Conservation (phyloP, 1,140 invertebrate species). For the Mya arenaria region DNA sequence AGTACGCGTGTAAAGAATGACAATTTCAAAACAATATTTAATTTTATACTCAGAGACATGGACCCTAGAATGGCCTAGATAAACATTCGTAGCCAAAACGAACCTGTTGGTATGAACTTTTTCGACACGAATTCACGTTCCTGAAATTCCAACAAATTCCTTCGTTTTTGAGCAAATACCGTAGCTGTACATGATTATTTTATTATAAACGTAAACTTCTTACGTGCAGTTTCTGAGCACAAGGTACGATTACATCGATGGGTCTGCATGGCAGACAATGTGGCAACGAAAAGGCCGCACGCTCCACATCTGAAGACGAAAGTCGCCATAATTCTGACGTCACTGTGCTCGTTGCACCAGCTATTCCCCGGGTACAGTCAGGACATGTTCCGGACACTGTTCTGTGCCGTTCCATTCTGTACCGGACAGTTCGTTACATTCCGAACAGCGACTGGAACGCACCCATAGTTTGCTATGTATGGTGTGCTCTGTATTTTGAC, state of each 20-base stretch:
- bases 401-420: conserved; percentile 18
- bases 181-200: conserved; percentile 11
- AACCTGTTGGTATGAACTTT: conserved; percentile 10
- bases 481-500: too few species aligned
- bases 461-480: too few species aligned
- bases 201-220: conserved; percentile 16
- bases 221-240: conserved; percentile 11
- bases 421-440: neutral
- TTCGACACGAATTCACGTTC: conserved; percentile 15
- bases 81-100: too few species aligned
- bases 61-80: too few species aligned
- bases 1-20: too few species aligned
- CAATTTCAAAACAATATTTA: too few species aligned
- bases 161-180: conserved; percentile 17
- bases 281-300: conserved; percentile 12
- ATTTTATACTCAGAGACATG: too few species aligned
- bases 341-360: conserved; percentile 16
- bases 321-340: conserved; percentile 12
- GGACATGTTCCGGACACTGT: conserved; percentile 17
- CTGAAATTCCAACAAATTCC: conserved; percentile 16
- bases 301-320: conserved; percentile 6
- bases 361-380: conserved; percentile 17
- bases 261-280: conserved; percentile 17
- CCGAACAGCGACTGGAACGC: neutral
- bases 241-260: conserved; percentile 15